Base-by-base conservation (phyloP, 2,797 vertebrate species). In the Tauraco hartlaubi region DNA sequence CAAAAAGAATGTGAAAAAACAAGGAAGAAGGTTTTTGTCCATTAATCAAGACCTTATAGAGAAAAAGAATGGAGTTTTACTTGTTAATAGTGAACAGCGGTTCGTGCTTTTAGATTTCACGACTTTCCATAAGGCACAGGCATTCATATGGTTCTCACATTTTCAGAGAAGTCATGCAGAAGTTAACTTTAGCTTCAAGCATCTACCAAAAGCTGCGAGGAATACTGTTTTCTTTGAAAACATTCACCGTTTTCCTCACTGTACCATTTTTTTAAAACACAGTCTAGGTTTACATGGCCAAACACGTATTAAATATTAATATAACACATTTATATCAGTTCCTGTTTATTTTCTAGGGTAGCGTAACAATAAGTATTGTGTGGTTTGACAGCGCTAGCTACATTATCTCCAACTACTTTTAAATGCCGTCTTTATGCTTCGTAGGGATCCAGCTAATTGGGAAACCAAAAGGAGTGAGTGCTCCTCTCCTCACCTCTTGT, bases 111-210 rank as follows among this genome's bases (percentile, higher is more conserved):
- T 84, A 56, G 46, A 83, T 92, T 96, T 95, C 86, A 89, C 85
- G 63, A 77, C 46, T 93, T 95, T 94, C 71, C 92, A 75, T 88
- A 94, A 93, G 63, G 59, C 80, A 73, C 74, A 79, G 41, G 61
- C 90, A 54, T 75, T 96, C 93, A 96, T 94, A 90, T 90, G 83
- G 85, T 58, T 95, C 85, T 97, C 96, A 96, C 86, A 94, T 86
- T 97, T 83, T 94, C 91, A 84, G 63, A 87, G 92, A 92, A 84
- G 48, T 66, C 67, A 69, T 35, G 66, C 59, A 86, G 76, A 84
- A 71, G 63, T 52, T 80, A 41, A 79, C 77, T 19, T 44, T 75
- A 90, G 62, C 85, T 94, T 68, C 35, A 94, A 86, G 85, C 49
- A 83, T 93, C 92, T 90, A 96, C 89, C 87, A 88, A 88, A 90